phyloP scores from a whole-genome alignment of 2,113 vertebrate genomes.

The Sander lucioperca region DNA sequence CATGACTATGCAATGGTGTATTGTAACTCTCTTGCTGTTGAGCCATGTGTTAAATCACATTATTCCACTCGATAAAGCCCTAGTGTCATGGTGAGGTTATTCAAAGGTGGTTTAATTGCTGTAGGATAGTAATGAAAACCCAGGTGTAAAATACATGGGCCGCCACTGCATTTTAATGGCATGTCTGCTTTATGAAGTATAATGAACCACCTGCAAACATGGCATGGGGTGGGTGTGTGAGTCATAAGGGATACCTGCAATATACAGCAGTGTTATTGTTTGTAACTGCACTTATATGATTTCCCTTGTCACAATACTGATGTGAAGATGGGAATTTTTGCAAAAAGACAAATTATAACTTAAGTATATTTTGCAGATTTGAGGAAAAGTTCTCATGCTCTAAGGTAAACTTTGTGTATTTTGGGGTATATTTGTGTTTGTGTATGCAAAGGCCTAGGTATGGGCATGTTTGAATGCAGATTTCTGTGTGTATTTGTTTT shows the following conservation, averaged over 20 bases:
- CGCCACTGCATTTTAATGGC: not conserved
- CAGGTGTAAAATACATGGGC: no score
- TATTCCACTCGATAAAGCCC: no score
- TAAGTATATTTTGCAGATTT: not conserved
- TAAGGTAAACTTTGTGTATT: not conserved
- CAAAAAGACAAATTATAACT: not conserved
- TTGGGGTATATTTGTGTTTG: not conserved
- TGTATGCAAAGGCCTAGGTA: not conserved
- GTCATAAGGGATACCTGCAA: slow-evolving; percentile 2
- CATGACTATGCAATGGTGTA: no score
- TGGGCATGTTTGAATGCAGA: not conserved
- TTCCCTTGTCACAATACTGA: no score
- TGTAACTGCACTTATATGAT: not conserved
- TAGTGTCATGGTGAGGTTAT: no score
- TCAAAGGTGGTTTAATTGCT: no score
- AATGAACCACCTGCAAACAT: not conserved
- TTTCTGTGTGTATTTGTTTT: not conserved
- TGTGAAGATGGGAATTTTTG: not conserved
- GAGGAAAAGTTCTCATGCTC: no score
- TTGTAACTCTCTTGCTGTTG: no score
- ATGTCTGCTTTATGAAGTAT: slow-evolving; percentile 12
- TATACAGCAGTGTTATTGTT: not conserved
- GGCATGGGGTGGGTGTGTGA: not conserved
- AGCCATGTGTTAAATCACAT: no score
- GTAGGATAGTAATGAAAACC: no score